These are phyloP conservation scores for Chalcis sispes DNA, from an alignment of 2,888 invertebrate species.

Conservation along the genomic window DNA sequence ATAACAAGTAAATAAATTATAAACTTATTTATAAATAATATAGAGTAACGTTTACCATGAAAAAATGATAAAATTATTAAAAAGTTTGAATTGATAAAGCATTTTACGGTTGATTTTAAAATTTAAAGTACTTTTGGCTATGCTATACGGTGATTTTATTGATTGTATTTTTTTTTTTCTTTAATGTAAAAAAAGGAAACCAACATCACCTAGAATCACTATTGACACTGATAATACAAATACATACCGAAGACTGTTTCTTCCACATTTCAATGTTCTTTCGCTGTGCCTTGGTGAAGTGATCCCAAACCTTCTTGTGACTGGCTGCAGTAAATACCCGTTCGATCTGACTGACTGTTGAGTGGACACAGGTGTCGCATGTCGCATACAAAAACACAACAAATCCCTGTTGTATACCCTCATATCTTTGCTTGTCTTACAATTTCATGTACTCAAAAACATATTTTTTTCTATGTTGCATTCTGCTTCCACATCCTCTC, in stretches of 20 bases:
- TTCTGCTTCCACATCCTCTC: constrained; percentile 28
- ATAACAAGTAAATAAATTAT: no score
- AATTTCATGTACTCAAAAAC: constrained; percentile 59
- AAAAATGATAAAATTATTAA: no score
- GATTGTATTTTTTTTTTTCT: neutral
- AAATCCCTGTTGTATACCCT: constrained; percentile 75
- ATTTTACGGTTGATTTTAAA: neutral
- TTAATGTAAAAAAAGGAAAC: constrained; percentile 43
- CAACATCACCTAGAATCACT: constrained; percentile 49
- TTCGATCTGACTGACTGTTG: constrained; percentile 98
- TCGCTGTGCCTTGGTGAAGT: constrained; percentile 99
- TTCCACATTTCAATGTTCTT: constrained; percentile 99
- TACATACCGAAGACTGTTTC: constrained; percentile 94
- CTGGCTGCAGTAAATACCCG: constrained; percentile 96
- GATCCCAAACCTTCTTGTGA: constrained; percentile 99
- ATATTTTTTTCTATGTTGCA: constrained; percentile 56
- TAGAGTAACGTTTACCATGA: no score
- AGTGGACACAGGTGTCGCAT: constrained; percentile 74
- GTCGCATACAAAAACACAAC: constrained; percentile 77
- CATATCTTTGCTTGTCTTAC: constrained; percentile 62
- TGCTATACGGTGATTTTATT: neutral
- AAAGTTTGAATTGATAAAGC: neutral
- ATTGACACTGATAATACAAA: constrained; percentile 58
- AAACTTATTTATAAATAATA: neutral
- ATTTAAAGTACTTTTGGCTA: neutral